Base-by-base conservation (phyloP, 2,797 vertebrate species). In the Macrochelys suwanniensis region DNA sequence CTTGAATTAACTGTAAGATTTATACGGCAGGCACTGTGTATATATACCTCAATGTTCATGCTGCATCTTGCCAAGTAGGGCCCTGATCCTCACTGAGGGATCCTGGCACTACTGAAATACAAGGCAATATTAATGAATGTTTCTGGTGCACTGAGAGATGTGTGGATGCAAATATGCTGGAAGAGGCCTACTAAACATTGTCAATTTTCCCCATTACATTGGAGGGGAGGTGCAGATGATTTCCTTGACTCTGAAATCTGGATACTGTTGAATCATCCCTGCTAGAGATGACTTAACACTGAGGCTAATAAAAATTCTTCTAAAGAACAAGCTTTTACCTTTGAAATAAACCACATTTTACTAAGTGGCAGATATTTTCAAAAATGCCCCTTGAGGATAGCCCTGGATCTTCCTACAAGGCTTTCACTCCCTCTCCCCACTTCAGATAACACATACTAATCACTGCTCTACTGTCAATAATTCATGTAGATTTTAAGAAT, bases 301-400 rank as follows among this genome's bases (percentile, higher is more conserved):
- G 4, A 5, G 37, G 31, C 49, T 88, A 59, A 45, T 74, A 80
- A 90, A 89, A 82, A 5, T 2, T 61, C 51, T 76, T 88, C 45
- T 71, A 71, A 94, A 92, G 47, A 93, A 25, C 2, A 50, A 82
- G 28, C 77, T 93, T 95, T 90, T 74, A 84, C 47, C 65, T 42
- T 71, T 51, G 86, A 85, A 90, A 87, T 74, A 91, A 59, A 28
- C 17, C n/a, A 80, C 51, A 21, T 50, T 90, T 23, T 54, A 26
- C 15, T 57, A 88, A 50, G n/a, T 92, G 89, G 83, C 26, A 65
- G 80, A 28, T 37, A n/a, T 54, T 94, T 95, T 94, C 51, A 78
- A 68, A 85, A 87, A 54, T 57, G 11, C 57, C 26, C 79, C 93
- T 61, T 15, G 33, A 71, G 33, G 65, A 23, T 19, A 68, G 37